Evolutionary conservation across 1,140 invertebrate species (phyloP).

Genomic region (Spodoptera litura): DNA sequence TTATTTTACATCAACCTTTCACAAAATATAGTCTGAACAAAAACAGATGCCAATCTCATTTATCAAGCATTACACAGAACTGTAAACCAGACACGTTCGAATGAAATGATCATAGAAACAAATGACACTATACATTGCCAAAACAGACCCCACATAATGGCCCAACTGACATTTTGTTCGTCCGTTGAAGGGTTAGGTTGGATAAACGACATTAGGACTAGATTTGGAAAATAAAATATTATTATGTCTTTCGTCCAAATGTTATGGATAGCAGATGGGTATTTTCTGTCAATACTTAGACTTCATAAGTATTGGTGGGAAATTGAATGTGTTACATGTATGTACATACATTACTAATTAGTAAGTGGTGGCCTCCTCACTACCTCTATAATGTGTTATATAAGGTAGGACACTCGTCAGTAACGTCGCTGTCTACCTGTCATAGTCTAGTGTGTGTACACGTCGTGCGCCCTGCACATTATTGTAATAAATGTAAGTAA

Average conservation of each 20-base stretch:
- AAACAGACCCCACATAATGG: conserved; percentile 14
- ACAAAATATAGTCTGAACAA: too few species aligned
- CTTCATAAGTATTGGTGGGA: background rate
- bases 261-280: background rate
- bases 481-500: too few species aligned
- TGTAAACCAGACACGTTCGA: conserved; percentile 40
- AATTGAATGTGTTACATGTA: too few species aligned
- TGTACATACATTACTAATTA: too few species aligned
- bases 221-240: conserved; percentile 10
- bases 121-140: conserved; percentile 24
- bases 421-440: too few species aligned
- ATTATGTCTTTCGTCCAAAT: conserved; percentile 11
- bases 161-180: conserved; percentile 17
- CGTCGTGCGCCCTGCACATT: too few species aligned
- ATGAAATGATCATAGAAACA: conserved; percentile 44
- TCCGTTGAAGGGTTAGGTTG: background rate
- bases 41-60: background rate
- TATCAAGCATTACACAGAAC: background rate
- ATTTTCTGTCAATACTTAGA: background rate
- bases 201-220: conserved; percentile 20
- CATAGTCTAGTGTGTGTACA: too few species aligned
- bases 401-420: too few species aligned
- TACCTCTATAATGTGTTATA: too few species aligned
- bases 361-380: too few species aligned
- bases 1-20: too few species aligned